These are phyloP conservation scores for Octomys mimax DNA, from an alignment of 2,797 vertebrate species.

Conservation along the genomic window DNA sequence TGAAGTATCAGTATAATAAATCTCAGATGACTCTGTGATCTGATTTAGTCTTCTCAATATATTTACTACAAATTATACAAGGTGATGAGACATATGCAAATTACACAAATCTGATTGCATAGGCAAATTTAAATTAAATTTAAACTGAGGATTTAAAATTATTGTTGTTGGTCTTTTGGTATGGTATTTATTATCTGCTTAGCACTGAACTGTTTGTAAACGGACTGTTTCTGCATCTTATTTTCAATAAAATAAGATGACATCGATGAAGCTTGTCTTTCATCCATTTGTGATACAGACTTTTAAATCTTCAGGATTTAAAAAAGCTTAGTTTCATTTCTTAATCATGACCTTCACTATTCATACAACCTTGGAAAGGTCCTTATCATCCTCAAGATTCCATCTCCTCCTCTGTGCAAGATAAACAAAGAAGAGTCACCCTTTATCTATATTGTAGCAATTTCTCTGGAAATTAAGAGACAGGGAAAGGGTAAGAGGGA, in stretches of 20 bases:
- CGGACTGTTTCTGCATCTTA: neutral
- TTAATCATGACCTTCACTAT: neutral
- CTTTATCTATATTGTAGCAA: neutral
- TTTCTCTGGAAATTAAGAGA: conserved; percentile 2
- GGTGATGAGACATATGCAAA: neutral
- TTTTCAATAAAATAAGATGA: neutral
- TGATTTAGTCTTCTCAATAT: neutral
- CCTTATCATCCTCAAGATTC: neutral
- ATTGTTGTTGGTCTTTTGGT: neutral
- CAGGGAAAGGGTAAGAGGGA: neutral
- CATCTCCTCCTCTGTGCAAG: neutral
- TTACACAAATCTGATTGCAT: neutral
- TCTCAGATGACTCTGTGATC: neutral
- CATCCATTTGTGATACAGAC: neutral
- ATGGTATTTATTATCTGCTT: neutral
- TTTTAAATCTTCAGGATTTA: neutral
- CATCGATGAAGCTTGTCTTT: neutral
- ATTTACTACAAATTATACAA: neutral
- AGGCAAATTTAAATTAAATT: neutral
- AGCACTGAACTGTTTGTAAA: neutral
- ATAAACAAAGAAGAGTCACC: neutral
- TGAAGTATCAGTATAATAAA: neutral
- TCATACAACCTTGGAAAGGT: neutral
- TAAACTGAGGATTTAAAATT: neutral
- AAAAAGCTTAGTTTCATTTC: conserved; percentile 12